Evolutionary conservation across 2,797 vertebrate genomes (phyloP), one percentile per base, ranked within the genome.

Genomic region (Naso thynnoides): DNA sequence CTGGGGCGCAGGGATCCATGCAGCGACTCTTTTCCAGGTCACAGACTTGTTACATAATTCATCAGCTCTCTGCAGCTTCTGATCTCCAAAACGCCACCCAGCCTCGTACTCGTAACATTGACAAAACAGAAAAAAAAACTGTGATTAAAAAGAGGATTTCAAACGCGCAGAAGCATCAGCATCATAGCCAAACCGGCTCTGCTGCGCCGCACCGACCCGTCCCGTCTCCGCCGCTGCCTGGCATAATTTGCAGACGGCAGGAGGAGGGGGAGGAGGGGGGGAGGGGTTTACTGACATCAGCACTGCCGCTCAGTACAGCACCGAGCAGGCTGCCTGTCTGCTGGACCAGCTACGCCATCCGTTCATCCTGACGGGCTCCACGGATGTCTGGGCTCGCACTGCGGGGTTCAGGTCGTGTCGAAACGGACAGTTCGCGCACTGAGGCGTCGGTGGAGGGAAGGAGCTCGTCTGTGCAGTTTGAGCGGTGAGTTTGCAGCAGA

Each of bases 231-330:
- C 39, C 6, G 52, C 62, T 42, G 56, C 65, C 62, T 76, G 75
- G 81, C 55, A 76, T 76, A 50, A 63, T 79, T 52, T 39, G 52
- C 86, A 89, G 83, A 87, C 84, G n/a, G 63, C 21, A 16, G 79
- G 47, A 53, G 54, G 57, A 60, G 16, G 68, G 27, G 60, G 58
- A 16, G 60, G 72, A 27, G 52, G 88, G 77, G n/a, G 66, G 91
- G 92, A 79, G 92, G 89, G 91, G 82, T 83, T 66, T 86, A 55
- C 81, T 88, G 89, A 94, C 92, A 81, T 92, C 92, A 92, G 82
- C 69, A 58, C 67, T 48, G 69, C 59, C 83, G 78, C 82, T 79
- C 83, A 48, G 71, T 52, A 42, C 86, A 81, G 87, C 76, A 78
- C 73, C 81, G 82, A 81, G 81, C 82, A 65, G 81, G 79, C 84